These are phyloP conservation scores for Siniperca undulata DNA, from an alignment of 2,797 vertebrate genomes.

Conservation along the genomic window DNA sequence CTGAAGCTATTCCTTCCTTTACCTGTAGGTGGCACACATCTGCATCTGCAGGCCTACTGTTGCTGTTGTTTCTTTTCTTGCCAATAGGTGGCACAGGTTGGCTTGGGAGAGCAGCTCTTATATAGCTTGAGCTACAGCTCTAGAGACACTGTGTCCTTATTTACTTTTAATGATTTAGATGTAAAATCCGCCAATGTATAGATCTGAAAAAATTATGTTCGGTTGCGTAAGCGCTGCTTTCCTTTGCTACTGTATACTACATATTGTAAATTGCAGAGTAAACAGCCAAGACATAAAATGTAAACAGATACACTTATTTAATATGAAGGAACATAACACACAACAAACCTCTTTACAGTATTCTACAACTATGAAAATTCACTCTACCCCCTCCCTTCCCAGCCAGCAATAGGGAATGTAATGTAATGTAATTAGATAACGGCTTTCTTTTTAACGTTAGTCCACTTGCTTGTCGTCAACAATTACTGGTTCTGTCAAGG, in stretches of 20 bases:
- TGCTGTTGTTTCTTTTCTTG: not conserved
- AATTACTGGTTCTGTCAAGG: constrained; percentile 65
- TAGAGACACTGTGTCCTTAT: not conserved
- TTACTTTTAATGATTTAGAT: constrained; percentile 8
- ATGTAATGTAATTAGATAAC: constrained; percentile 81
- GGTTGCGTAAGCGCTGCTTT: not conserved
- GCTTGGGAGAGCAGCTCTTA: not conserved
- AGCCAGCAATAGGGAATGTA: constrained; percentile 47
- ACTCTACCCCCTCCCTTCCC: not conserved
- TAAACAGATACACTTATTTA: not conserved
- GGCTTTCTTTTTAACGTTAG: constrained; percentile 64
- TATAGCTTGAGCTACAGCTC: not conserved
- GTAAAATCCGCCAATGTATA: not conserved
- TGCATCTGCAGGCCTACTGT: not conserved
- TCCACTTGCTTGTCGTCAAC: constrained; percentile 46
- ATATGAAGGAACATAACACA: constrained; percentile 15
- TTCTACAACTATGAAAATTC: not conserved
- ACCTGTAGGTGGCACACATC: not conserved
- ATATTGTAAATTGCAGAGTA: constrained; percentile 3
- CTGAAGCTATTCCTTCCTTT: not conserved
- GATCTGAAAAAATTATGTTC: not conserved
- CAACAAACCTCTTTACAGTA: constrained; percentile 12
- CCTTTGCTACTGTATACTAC: not conserved
- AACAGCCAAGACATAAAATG: constrained; percentile 4
- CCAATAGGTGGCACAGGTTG: constrained; percentile 19